Evolutionary conservation across 1,140 invertebrate species (phyloP).

Genomic region (Trichonephila clavata): DNA sequence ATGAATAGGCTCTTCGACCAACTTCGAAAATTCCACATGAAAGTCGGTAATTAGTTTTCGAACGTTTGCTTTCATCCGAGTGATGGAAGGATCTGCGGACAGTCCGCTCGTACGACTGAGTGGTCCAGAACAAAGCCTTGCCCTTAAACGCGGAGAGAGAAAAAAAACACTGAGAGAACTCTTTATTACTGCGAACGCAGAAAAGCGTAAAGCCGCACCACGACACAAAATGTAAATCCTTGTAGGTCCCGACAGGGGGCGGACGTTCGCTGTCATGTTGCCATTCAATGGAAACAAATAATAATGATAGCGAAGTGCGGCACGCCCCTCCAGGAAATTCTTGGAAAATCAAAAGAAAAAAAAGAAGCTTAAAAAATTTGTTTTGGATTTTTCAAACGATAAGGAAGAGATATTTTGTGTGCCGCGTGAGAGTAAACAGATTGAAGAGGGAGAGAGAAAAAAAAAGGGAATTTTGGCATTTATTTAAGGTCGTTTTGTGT

Average conservation of each 20-base stretch:
- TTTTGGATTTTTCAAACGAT: too few relatives aligned
- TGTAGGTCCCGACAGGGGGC: slow-evolving; percentile 30
- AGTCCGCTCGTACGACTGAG: not conserved
- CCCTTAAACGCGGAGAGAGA: not conserved
- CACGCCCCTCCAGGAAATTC: not conserved
- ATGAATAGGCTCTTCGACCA: too few relatives aligned
- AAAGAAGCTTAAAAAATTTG: not conserved
- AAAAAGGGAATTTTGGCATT: not conserved
- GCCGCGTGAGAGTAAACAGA: too few relatives aligned
- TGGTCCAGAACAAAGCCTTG: slow-evolving; percentile 1
- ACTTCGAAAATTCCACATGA: too few relatives aligned
- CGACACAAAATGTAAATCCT: slow-evolving; percentile 53
- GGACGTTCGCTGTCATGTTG: slow-evolving; percentile 45
- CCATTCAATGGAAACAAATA: slow-evolving; percentile 52
- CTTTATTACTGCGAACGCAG: slow-evolving; percentile 11
- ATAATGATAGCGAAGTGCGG: slow-evolving; percentile 3
- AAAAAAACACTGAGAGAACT: not conserved
- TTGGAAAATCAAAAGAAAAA: not conserved
- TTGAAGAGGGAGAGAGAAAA: not conserved
- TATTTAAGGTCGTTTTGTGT: not conserved
- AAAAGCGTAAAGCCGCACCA: slow-evolving; percentile 18
- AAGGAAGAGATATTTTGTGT: too few relatives aligned
- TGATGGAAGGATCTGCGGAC: not conserved
- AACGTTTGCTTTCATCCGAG: not conserved
- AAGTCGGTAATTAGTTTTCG: not conserved